These are phyloP conservation scores for Notolepis coatsorum DNA, from an alignment of 2,797 vertebrate genomes.

Conservation along the genomic window DNA sequence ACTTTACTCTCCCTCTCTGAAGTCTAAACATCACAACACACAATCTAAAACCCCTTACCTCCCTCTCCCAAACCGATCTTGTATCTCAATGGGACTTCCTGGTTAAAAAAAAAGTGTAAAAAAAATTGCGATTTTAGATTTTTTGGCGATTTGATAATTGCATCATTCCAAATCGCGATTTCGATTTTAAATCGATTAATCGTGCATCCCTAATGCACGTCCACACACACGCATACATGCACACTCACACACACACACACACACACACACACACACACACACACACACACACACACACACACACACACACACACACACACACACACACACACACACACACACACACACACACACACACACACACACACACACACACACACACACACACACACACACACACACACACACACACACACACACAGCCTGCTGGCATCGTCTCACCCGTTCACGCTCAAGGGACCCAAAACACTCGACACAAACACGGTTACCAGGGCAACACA, in stretches of 20 bases:
- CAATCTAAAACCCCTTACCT: no score
- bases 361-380: not conserved
- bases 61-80: no score
- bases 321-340: not conserved
- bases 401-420: not conserved
- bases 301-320: not conserved
- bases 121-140: no score
- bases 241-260: slow-evolving; percentile 13
- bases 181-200: no score
- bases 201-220: no score
- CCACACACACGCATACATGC: slow-evolving; percentile 23
- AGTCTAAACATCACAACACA: no score
- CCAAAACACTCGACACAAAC: slow-evolving; percentile 63
- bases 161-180: no score
- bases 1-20: no score
- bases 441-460: slow-evolving; percentile 41
- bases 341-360: slow-evolving; percentile 3
- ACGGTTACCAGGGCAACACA: slow-evolving; percentile 54
- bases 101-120: no score
- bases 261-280: not conserved
- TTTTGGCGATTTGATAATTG: no score
- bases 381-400: not conserved
- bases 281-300: not conserved
- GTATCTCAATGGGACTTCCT: no score
- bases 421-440: not conserved